Conservation (phyloP, 2,888 invertebrate genomes). For the Synergus umbraculus region DNA sequence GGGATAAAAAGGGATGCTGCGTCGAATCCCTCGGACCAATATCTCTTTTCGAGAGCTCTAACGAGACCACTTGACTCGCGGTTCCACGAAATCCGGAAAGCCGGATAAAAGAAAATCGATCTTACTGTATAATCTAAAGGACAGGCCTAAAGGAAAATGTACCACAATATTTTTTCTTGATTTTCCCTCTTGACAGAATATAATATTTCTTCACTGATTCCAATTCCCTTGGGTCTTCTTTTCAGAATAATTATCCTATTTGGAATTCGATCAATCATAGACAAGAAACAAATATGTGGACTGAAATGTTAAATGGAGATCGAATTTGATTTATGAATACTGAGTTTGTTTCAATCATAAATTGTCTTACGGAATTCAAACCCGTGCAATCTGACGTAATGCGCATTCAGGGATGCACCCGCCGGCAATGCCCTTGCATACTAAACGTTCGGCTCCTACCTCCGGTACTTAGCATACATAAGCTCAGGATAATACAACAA, state of each 20-base stretch:
- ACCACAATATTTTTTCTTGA: neutral
- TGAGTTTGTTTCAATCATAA: constrained; percentile 49
- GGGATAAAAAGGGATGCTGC: constrained; percentile 72
- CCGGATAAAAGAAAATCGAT: constrained; percentile 41
- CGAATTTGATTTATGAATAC: neutral
- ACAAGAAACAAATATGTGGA: no score
- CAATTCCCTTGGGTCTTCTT: no score
- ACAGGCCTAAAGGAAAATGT: neutral
- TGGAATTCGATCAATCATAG: no score
- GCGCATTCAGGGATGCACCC: constrained; percentile 62
- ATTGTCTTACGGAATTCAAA: constrained; percentile 60
- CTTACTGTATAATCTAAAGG: neutral
- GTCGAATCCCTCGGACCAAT: constrained; percentile 63
- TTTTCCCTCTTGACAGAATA: neutral
- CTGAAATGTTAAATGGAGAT: neutral
- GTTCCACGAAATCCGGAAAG: constrained; percentile 1
- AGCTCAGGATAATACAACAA: constrained; percentile 37
- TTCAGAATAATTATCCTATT: no score
- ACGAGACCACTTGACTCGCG: constrained; percentile 49
- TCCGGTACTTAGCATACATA: constrained; percentile 50
- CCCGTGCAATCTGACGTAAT: constrained; percentile 60
- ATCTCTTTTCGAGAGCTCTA: constrained; percentile 61
- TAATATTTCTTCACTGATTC: no score
- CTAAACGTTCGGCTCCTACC: constrained; percentile 59
- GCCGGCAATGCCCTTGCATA: constrained; percentile 62